Evolutionary conservation across 2,113 vertebrate species (phyloP), one percentile per base, ranked within the genome.

Genomic region (Nanorana parkeri): DNA sequence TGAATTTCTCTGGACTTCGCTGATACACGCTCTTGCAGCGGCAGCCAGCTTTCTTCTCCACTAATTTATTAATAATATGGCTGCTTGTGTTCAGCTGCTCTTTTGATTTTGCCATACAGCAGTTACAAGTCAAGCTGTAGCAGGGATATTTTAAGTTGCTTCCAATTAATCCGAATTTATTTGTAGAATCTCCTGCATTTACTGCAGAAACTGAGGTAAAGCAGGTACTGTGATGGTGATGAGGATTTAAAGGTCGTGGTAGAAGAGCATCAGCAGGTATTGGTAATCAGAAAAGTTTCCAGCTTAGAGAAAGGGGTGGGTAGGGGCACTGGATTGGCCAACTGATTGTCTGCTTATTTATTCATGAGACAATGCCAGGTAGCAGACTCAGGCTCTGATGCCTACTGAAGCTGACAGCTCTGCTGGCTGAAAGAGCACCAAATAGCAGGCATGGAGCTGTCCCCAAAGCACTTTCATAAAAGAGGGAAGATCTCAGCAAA

Each of bases 291-390:
- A 71, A 47, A 81, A 81, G 78, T 81, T 81, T 61, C 55, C 28
- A 51, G 21, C 26, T 51, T n/a, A 52, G 19, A 67, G 47, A 19
- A 20, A 29, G 51, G 41, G 78, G 78, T 36, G 67, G 67, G 19
- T 26, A 64, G 17, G 28, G n/a, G 51, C 23, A 13, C 68, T 61
- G 69, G 79, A 68, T 81, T 81, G 79, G 68, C 60, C 68, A 81
- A n/a, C 65, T 81, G 24, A 74, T 47, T 20, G 32, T n/a, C 41
- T 64, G 52, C 24, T 64, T 73, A 52, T 81, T 55, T 55, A 81
- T 81, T 81, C 60, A 51, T 64, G 36, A 79, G 77, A 68, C 65
- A 79, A 69, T 47, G 66, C 77, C 69, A 74, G 79, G 79, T 73
- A 74, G 69, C 79, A n/a, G 51, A 41, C 58, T 24, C n/a, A 56